Evolutionary conservation across 2,797 vertebrate genomes (phyloP).

Genomic region (Gambusia yucatana): DNA sequence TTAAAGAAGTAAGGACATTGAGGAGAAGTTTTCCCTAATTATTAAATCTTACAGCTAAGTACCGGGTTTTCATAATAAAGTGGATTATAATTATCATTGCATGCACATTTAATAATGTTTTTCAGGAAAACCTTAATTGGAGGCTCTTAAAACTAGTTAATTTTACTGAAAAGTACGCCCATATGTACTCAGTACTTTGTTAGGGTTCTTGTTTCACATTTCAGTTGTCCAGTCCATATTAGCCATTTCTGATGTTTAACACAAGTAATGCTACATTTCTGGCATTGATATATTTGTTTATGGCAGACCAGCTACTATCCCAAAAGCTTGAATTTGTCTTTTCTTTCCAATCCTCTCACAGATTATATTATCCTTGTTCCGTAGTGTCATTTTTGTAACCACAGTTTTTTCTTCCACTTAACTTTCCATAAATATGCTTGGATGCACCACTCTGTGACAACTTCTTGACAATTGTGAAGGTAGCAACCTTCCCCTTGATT

Average conservation of each 20-base stretch:
- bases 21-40: neutral
- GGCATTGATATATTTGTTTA: neutral
- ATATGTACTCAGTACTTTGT: neutral
- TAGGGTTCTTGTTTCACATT: neutral
- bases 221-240: neutral
- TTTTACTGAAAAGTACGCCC: neutral
- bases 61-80: neutral
- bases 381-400: neutral
- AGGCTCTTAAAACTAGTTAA: neutral
- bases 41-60: neutral
- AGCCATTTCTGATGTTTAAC: neutral
- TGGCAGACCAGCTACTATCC: neutral
- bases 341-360: neutral
- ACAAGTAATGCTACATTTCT: neutral
- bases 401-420: constrained; percentile 1
- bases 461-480: neutral
- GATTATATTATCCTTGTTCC: neutral
- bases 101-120: neutral
- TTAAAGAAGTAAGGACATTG: constrained; percentile 84
- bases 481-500: neutral
- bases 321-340: neutral
- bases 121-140: neutral
- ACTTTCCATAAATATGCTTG: neutral
- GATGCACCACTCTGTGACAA: neutral
- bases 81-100: neutral